phyloP scores from a whole-genome alignment of 2,797 vertebrate species.

The Tauraco hartlaubi region DNA sequence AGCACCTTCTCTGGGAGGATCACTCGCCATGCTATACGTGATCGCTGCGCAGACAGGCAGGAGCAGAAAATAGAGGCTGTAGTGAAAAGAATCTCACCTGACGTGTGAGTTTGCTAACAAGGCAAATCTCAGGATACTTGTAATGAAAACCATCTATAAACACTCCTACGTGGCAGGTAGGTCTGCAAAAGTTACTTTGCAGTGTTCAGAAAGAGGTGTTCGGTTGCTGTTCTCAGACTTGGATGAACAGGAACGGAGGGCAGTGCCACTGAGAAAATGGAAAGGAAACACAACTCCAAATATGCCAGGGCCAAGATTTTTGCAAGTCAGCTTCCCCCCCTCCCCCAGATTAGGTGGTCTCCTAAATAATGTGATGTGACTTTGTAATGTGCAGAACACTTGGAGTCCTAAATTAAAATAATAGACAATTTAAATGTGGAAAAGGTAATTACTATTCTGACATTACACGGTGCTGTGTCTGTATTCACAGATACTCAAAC shows the following conservation, averaged over 20 bases:
- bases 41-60: background rate
- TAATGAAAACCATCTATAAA: background rate
- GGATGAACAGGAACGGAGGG: background rate
- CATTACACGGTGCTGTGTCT: background rate
- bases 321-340: background rate
- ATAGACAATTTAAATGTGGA: background rate
- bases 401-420: background rate
- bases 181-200: background rate
- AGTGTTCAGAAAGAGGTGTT: background rate
- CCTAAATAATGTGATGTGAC: background rate
- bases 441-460: background rate
- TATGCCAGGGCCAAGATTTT: background rate
- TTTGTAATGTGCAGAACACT: background rate
- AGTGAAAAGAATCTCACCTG: background rate
- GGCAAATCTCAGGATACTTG: background rate
- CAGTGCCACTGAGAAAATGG: background rate
- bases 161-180: rapidly evolving
- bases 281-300: background rate
- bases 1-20: background rate
- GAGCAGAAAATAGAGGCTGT: background rate
- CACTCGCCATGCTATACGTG: background rate
- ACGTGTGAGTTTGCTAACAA: background rate
- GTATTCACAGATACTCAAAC: background rate
- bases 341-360: background rate
- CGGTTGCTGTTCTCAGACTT: background rate